Percentiles rank a stretch among this genome's conserved stretches.
These are phyloP conservation scores for Phylloscopus whistleri DNA, from an alignment of 2,113 vertebrate genomes.

Conservation along the genomic window DNA sequence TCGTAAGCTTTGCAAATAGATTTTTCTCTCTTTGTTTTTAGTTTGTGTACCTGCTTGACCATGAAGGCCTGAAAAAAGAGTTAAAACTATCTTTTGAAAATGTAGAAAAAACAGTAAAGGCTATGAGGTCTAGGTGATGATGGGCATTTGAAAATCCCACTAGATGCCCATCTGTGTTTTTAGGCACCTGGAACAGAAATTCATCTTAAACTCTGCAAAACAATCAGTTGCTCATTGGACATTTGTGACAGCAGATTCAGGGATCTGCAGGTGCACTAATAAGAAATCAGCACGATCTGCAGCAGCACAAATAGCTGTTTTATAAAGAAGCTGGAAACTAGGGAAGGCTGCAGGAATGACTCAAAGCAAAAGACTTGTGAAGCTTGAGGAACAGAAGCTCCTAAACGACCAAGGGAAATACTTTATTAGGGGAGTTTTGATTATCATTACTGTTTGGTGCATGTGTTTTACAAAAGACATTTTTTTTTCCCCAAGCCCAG, in stretches of 20 bases:
- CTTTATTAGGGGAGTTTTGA: background rate
- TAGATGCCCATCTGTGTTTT: background rate
- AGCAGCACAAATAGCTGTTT: background rate
- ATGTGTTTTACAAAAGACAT: background rate
- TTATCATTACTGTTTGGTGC: background rate
- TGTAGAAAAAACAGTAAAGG: background rate
- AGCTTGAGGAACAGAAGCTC: background rate
- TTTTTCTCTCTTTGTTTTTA: constrained; percentile 40
- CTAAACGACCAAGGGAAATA: background rate
- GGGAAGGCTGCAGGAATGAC: background rate
- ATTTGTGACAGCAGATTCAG: background rate
- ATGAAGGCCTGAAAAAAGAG: background rate
- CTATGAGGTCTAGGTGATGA: background rate
- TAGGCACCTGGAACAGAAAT: background rate
- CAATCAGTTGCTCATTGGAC: background rate
- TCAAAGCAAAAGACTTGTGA: background rate
- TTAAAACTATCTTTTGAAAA: constrained; percentile 36
- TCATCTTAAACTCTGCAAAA: background rate
- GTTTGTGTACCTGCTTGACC: constrained; percentile 37
- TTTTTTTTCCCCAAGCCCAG: background rate
- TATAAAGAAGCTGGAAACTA: background rate
- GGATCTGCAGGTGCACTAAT: background rate
- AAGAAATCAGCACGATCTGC: constrained; percentile 2
- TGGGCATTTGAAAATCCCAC: background rate
- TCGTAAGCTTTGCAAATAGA: background rate